Conservation (phyloP, 1,140 invertebrate species). For the Drosophila saltans region DNA sequence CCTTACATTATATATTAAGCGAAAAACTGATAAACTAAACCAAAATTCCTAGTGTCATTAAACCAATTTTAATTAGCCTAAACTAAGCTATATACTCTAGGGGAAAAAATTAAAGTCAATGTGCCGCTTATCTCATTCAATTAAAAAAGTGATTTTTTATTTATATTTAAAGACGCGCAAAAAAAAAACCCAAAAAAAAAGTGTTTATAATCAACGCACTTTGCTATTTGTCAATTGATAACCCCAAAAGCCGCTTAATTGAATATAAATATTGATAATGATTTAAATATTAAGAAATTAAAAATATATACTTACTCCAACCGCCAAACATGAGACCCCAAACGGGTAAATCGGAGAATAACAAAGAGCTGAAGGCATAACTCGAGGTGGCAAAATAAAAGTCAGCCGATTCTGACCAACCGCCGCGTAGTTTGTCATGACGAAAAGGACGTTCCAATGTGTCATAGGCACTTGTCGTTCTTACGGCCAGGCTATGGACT, state of each 20-base stretch:
- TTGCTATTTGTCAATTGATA: conserved; percentile 19
- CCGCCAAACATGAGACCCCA: conserved; percentile 64
- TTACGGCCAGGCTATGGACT: conserved; percentile 63
- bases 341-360: conserved; percentile 69
- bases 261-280: conserved; percentile 37
- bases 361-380: conserved; percentile 67
- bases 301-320: conserved; percentile 65
- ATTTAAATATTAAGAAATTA: conserved; percentile 31
- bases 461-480: conserved; percentile 72
- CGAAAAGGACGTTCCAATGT: conserved; percentile 74
- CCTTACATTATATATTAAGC: too few species aligned
- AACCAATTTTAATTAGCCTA: too few species aligned
- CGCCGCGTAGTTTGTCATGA: conserved; percentile 69
- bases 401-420: conserved; percentile 72
- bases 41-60: too few species aligned
- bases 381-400: conserved; percentile 78
- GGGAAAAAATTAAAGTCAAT: too few species aligned
- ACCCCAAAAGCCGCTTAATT: conserved; percentile 48
- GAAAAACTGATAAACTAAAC: too few species aligned
- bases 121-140: too few species aligned
- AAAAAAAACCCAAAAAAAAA: conserved; percentile 16
- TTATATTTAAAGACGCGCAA: too few species aligned
- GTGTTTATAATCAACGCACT: conserved; percentile 23
- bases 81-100: too few species aligned
- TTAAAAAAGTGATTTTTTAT: too few species aligned